phyloP scores from a whole-genome alignment of 1,140 invertebrate genomes.

The Hylaeus volcanicus region DNA sequence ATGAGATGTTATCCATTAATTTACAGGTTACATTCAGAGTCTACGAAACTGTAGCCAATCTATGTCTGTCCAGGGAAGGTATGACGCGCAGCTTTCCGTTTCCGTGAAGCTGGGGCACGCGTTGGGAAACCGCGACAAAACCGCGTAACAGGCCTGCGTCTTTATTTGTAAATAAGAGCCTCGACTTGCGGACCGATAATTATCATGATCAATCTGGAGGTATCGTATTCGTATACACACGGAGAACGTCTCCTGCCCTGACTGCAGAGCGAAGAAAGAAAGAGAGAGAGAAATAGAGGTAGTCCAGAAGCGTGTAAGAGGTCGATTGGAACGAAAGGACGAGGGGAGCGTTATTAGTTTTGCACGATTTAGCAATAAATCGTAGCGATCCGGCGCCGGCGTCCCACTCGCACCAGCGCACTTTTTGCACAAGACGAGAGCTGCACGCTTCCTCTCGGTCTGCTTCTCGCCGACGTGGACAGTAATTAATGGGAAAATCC shows the following conservation, averaged over 20 bases:
- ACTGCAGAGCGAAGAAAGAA: too few species aligned
- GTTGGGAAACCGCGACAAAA: constrained; percentile 33
- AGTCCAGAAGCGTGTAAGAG: constrained; percentile 31
- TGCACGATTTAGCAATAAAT: constrained; percentile 51
- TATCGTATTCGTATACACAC: constrained; percentile 1
- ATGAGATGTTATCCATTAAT: too few species aligned
- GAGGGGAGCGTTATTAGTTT: constrained; percentile 46
- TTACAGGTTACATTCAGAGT: too few species aligned
- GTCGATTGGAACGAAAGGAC: constrained; percentile 27
- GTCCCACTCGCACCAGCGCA: not conserved
- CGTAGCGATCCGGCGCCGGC: constrained; percentile 9
- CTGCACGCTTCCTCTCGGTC: constrained; percentile 5
- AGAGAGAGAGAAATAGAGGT: not conserved
- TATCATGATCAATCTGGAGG: constrained; percentile 38
- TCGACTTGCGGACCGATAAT: constrained; percentile 25
- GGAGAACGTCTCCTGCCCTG: not conserved
- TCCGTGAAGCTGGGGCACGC: constrained; percentile 15
- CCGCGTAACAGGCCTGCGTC: constrained; percentile 29
- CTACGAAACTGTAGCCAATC: not conserved
- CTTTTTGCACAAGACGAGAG: constrained; percentile 13
- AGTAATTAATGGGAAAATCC: constrained; percentile 50
- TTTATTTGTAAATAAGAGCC: constrained; percentile 49
- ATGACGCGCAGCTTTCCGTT: not conserved
- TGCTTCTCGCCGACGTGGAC: constrained; percentile 25
- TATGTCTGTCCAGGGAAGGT: not conserved